Evolutionary conservation across 1,140 invertebrate genomes (phyloP).

Genomic region (Homarus americanus): DNA sequence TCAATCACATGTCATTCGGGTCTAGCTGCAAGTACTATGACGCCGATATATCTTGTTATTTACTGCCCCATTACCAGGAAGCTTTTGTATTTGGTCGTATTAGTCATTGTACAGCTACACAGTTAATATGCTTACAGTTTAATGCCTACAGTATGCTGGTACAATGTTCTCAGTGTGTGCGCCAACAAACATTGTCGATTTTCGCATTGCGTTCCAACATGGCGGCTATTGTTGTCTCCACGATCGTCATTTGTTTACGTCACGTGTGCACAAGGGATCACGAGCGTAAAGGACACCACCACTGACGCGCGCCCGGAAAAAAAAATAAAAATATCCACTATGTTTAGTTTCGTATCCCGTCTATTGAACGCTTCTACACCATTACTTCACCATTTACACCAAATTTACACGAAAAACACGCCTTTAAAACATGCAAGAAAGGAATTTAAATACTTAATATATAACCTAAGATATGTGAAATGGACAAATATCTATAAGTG

Average conservation of each 20-base stretch:
- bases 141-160: slow-evolving; percentile 66
- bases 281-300: slow-evolving; percentile 63
- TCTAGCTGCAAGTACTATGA: background rate
- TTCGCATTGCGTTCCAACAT: slow-evolving; percentile 73
- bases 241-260: slow-evolving; percentile 73
- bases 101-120: slow-evolving; percentile 68
- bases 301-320: too few relatives aligned
- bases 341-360: slow-evolving; percentile 36
- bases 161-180: slow-evolving; percentile 61
- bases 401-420: background rate
- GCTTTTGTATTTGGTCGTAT: slow-evolving; percentile 62
- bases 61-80: slow-evolving; percentile 54
- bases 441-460: too few relatives aligned
- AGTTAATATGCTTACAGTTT: slow-evolving; percentile 73
- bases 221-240: slow-evolving; percentile 69
- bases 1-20: slow-evolving; percentile 18
- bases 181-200: slow-evolving; percentile 73
- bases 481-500: too few relatives aligned
- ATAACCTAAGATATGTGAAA: too few relatives aligned
- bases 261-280: slow-evolving; percentile 63
- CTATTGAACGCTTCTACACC: background rate
- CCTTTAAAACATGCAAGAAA: too few relatives aligned
- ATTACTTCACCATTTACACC: background rate
- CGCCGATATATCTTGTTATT: slow-evolving; percentile 61
- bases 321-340: slow-evolving; percentile 25